Evolutionary conservation across 2,888 invertebrate genomes (phyloP), one percentile per base, ranked within the genome.

Genomic region (Leucoptera coffeella): DNA sequence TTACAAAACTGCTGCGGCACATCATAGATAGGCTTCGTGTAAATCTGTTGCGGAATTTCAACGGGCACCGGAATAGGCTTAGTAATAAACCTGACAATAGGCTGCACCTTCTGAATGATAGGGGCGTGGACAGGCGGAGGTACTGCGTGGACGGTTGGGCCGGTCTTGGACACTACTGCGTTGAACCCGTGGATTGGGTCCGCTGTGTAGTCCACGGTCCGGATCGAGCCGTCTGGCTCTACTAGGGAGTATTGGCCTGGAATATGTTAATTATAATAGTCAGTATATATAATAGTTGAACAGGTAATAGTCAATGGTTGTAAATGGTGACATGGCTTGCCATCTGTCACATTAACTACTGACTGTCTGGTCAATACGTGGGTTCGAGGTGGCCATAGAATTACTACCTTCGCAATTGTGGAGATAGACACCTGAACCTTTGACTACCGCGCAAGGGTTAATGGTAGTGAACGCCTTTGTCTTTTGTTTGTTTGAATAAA

Each of bases 141-240:
- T 13, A 50, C 43, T 0, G 49, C 39, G 32, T 75, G 76, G 10
- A 74, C 38, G 26, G 53, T 60, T 2, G 77, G 77, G 0, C 57
- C 67, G 11, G 55, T 51, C 41, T 74, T 75, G 2, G 73, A 67
- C 0, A 75, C 75, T 0, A 74, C 59, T 0, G 75, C 75, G 34
- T 75, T 74, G 45, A 75, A 75, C 6, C 78, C 77, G 33, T 75
- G 60, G 3, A 77, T 50, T 0, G 75, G 47, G 32, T 77, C 77
- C 0, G 77, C 77, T 12, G 75, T 74, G 44, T 77, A 77, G 45
- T 73, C 72, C 9, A 73, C 73, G 2, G 73, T 73, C 3, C 73
- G 53, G 2, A 73, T 50, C 3, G 71, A 71, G 20, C 73, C 73
- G 25, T 73, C 73, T 1, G 73, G 73, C 32, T 73, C 73, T 6